A percentile compares a stretch with the other conserved stretches of the same genome.
phyloP scores from a whole-genome alignment of 2,113 vertebrate genomes.

The Physeter macrocephalus region DNA sequence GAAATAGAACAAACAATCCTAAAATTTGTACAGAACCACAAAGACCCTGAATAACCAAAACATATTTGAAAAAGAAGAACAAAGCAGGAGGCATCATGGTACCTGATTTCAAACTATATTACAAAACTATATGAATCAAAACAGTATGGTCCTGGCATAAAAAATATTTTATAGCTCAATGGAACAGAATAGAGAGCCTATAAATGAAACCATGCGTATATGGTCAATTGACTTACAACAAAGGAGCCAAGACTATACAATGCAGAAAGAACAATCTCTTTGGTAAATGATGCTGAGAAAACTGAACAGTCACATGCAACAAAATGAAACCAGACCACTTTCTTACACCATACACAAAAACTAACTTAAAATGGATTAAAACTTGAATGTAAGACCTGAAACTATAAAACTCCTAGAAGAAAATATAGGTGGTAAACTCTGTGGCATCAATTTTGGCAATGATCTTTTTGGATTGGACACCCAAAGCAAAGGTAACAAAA shows the following conservation, averaged over 20 bases:
- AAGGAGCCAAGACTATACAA: neutral
- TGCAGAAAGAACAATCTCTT: neutral
- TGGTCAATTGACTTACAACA: neutral
- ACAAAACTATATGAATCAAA: neutral
- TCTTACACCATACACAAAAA: neutral
- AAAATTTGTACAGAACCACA: neutral
- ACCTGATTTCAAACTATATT: neutral
- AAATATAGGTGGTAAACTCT: neutral
- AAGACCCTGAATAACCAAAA: neutral
- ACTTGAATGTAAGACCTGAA: neutral
- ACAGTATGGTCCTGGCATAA: neutral
- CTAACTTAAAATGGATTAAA: neutral
- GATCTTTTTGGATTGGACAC: neutral
- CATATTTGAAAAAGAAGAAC: neutral
- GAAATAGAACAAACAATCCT: neutral
- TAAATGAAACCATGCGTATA: neutral
- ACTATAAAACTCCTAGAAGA: neutral
- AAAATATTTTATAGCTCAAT: neutral
- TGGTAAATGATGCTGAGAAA: neutral
- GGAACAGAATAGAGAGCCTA: neutral
- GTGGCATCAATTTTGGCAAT: neutral
- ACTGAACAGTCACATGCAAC: neutral
- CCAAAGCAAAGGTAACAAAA: neutral
- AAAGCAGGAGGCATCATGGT: neutral
- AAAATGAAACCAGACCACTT: neutral